Base-by-base conservation (phyloP, 2,113 vertebrate genomes). In the Trematocara zebra region DNA sequence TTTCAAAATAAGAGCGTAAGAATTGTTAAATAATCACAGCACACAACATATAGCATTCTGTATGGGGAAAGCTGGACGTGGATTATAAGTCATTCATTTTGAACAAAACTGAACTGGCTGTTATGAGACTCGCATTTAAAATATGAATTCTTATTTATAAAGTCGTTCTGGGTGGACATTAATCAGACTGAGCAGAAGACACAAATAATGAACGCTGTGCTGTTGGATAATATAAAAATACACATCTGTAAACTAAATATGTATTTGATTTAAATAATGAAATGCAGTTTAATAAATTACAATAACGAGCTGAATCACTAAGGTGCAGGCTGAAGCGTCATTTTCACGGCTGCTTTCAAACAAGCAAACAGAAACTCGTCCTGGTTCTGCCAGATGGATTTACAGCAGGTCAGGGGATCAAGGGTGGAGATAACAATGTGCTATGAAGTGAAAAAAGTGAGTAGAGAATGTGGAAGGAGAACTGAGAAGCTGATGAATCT, bases 1-100 rank as follows among this genome's bases (percentile, higher is more conserved):
- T 23, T 72, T 42, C 37, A 72, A 44, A 42, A 26, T 72, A 72
- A 44, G 37, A 44, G 37, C 2, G 0, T 23, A 23, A 3, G 0
- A 3, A 0, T 40, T 23, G n/a, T 33, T 33, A 11, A 0, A 61
- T 11, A 33, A 18, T 61, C 57, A 59, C 26, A 59, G 26, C 5
- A 17, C 5, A 31, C 15, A 61, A 61, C 8, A 64, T 64, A 35
- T 0, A 64, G 0, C 59, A n/a, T 15, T 26, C 64, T 3, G 64
- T 26, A 9, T 26, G 37, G 64, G 11, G 12, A 0, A 44, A 9
- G 64, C 20, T 44, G 20, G 20, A 44, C 5, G 3, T 15, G 64
- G 20, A 44, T 72, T 26, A 72, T 1, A 72, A 26, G 8, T 64
- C 17, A 3, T 64, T 37, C 17, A 11, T 64, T 64, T 17, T 37